Evolutionary conservation across 2,888 invertebrate species (phyloP).

Genomic region (Ernsta delagoae): DNA sequence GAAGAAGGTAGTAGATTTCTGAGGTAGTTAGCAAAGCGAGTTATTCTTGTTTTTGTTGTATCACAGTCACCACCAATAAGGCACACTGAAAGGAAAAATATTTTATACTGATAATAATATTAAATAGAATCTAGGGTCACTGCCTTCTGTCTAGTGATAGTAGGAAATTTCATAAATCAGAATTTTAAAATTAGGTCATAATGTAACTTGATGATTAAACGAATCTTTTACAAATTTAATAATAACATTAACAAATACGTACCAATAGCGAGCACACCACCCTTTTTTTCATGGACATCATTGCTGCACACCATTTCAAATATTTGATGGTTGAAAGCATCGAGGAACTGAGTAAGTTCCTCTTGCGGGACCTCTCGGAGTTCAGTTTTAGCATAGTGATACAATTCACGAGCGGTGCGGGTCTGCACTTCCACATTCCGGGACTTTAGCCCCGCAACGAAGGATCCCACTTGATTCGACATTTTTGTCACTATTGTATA

Average conservation of each 20-base stretch:
- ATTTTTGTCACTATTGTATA: slow-evolving; percentile 58
- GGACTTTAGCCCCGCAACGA: slow-evolving; percentile 95
- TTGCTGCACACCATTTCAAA: slow-evolving; percentile 98
- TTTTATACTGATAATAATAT: no score
- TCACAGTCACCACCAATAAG: slow-evolving; percentile 97
- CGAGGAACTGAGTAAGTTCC: slow-evolving; percentile 95
- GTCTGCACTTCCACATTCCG: slow-evolving; percentile 93
- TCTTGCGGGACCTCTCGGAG: slow-evolving; percentile 95
- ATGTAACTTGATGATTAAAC: no score
- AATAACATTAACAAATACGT: slow-evolving; percentile 43
- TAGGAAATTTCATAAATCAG: no score
- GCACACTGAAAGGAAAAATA: slow-evolving; percentile 88
- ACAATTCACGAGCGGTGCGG: slow-evolving; percentile 95
- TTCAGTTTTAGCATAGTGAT: slow-evolving; percentile 96
- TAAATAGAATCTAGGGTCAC: no score
- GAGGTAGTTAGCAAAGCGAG: slow-evolving; percentile 96
- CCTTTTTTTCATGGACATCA: slow-evolving; percentile 97
- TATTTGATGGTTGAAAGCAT: slow-evolving; percentile 97
- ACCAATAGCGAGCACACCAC: slow-evolving; percentile 97
- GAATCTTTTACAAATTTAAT: background rate
- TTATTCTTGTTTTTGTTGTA: slow-evolving; percentile 94
- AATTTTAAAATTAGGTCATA: no score
- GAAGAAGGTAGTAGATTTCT: slow-evolving; percentile 95
- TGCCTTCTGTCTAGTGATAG: no score
- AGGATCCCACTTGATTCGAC: slow-evolving; percentile 88